phyloP scores from a whole-genome alignment of 2,797 vertebrate species.

The Rhabdophis nuchalis region DNA sequence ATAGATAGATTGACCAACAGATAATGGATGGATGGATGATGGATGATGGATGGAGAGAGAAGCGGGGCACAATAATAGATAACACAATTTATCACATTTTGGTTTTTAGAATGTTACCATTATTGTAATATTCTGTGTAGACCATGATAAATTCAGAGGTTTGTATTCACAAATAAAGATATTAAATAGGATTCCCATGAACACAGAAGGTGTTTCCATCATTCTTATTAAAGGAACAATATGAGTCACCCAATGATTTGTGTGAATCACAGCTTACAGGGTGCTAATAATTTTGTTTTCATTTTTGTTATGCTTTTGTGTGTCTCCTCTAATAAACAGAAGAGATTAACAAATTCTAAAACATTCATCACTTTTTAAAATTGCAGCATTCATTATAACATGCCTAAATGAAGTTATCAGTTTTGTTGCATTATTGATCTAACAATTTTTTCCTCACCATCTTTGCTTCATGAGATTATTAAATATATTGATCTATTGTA shows the following conservation, averaged over 20 bases:
- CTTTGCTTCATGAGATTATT: constrained; percentile 39
- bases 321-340: background rate
- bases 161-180: background rate
- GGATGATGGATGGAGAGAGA: too few species aligned
- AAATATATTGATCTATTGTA: constrained; percentile 33
- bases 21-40: too few species aligned
- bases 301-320: background rate
- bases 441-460: constrained; percentile 31
- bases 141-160: background rate
- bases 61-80: background rate
- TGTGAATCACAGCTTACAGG: background rate
- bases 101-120: background rate
- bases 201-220: background rate
- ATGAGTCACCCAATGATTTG: background rate
- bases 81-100: background rate
- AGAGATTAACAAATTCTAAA: constrained; percentile 13
- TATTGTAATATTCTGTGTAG: background rate
- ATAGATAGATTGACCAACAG: background rate
- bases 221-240: background rate
- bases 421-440: constrained; percentile 52
- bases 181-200: background rate
- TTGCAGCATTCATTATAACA: background rate
- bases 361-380: background rate
- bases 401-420: constrained; percentile 23
- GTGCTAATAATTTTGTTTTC: constrained; percentile 2